phyloP scores from a whole-genome alignment of 2,113 vertebrate species.

The Paramormyrops kingsleyae region DNA sequence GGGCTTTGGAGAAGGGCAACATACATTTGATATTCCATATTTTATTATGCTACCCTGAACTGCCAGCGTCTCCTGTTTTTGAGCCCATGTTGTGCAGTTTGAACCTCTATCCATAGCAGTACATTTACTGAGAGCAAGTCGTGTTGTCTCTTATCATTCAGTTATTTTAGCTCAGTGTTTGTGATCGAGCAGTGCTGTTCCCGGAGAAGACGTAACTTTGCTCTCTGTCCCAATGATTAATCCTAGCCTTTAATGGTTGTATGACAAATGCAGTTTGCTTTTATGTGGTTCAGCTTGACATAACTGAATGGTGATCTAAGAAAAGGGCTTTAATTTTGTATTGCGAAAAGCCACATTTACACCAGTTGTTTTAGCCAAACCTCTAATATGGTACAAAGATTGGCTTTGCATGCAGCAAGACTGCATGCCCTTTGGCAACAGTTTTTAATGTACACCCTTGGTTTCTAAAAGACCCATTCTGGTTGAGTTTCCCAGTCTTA shows the following conservation, averaged over 20 bases:
- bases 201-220: neutral
- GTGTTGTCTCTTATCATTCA: neutral
- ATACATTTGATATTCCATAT: neutral
- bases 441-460: constrained; percentile 18
- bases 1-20: neutral
- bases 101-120: neutral
- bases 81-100: neutral
- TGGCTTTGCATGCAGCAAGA: constrained; percentile 14
- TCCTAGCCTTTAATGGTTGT: constrained; percentile 43
- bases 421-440: constrained; percentile 17
- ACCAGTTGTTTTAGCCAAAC: constrained; percentile 27
- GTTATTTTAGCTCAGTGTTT: neutral
- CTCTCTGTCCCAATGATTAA: constrained; percentile 4
- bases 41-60: neutral
- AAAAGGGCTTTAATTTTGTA: constrained; percentile 46
- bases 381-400: constrained; percentile 21
- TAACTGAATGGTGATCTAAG: constrained; percentile 35
- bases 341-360: constrained; percentile 21
- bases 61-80: neutral
- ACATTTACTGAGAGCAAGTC: neutral
- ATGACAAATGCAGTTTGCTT: constrained; percentile 43
- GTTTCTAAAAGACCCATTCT: constrained; percentile 19
- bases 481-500: constrained; percentile 9
- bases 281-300: constrained; percentile 53
- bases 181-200: neutral